These are phyloP conservation scores for Phragmatobia fuliginosa DNA, from an alignment of 2,888 invertebrate genomes.

Conservation along the genomic window DNA sequence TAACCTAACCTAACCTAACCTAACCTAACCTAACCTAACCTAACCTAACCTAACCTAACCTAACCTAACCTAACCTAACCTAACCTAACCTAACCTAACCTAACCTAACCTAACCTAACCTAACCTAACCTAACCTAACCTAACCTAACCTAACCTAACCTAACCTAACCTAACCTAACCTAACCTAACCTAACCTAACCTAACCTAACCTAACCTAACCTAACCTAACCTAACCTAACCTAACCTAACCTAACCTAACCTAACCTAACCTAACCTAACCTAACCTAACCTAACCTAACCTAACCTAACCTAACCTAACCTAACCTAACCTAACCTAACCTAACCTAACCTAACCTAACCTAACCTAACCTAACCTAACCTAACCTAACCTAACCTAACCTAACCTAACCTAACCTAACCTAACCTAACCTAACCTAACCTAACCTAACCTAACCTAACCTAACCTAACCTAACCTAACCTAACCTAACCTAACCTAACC, in stretches of 20 bases:
- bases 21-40: not conserved
- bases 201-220: slow-evolving; percentile 1
- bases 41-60: slow-evolving; percentile 1
- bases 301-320: slow-evolving; percentile 1
- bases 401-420: not conserved
- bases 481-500: not conserved
- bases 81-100: slow-evolving; percentile 1
- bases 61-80: slow-evolving; percentile 1
- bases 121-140: slow-evolving; percentile 1
- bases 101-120: not conserved
- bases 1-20: not conserved
- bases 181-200: slow-evolving; percentile 1
- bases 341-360: not conserved
- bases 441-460: slow-evolving; percentile 1
- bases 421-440: slow-evolving; percentile 1
- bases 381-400: not conserved
- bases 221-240: not conserved
- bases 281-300: not conserved
- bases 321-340: not conserved
- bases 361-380: not conserved
- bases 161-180: not conserved
- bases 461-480: slow-evolving; percentile 1
- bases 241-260: slow-evolving; percentile 1
- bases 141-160: slow-evolving; percentile 1
- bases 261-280: slow-evolving; percentile 1